These are phyloP conservation scores for Hiodon alosoides DNA, from an alignment of 2,113 vertebrate genomes.

Conservation along the genomic window DNA sequence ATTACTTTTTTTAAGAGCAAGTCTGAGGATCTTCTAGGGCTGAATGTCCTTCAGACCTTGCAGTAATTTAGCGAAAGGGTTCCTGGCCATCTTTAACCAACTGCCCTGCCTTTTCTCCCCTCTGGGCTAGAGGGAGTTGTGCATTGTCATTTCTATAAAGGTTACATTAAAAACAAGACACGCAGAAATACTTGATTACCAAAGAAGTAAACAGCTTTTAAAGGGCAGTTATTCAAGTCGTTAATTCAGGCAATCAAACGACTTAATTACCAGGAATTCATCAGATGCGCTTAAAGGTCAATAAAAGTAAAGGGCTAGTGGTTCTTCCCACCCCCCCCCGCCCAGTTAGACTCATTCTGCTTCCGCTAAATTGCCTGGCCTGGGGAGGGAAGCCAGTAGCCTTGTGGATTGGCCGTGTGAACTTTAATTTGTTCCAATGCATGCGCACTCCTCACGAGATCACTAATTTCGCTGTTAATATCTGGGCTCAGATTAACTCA, in stretches of 20 bases:
- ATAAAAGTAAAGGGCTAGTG: constrained; percentile 61
- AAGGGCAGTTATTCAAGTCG: constrained; percentile 79
- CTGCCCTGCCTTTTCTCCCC: constrained; percentile 4
- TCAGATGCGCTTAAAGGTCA: constrained; percentile 79
- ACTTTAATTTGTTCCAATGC: constrained; percentile 52
- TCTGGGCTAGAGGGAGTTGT: constrained; percentile 34
- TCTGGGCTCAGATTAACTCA: not conserved
- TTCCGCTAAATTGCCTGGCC: constrained; percentile 70
- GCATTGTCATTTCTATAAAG: constrained; percentile 73
- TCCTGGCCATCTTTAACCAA: not conserved
- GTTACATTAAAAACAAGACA: constrained; percentile 75
- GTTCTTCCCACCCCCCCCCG: constrained; percentile 51
- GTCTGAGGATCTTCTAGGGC: not conserved
- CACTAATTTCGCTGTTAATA: not conserved
- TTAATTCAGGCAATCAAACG: constrained; percentile 77
- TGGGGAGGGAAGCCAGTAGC: constrained; percentile 61
- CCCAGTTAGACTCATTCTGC: constrained; percentile 55
- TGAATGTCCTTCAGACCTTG: not conserved
- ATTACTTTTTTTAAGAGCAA: not conserved
- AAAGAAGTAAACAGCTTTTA: constrained; percentile 76
- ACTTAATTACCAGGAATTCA: constrained; percentile 79
- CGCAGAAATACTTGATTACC: constrained; percentile 73
- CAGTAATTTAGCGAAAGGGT: not conserved
- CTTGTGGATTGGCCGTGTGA: constrained; percentile 60
- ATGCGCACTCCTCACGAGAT: not conserved